Evolutionary conservation across 2,888 invertebrate genomes (phyloP).

Genomic region (Apomyelois bistriatella): DNA sequence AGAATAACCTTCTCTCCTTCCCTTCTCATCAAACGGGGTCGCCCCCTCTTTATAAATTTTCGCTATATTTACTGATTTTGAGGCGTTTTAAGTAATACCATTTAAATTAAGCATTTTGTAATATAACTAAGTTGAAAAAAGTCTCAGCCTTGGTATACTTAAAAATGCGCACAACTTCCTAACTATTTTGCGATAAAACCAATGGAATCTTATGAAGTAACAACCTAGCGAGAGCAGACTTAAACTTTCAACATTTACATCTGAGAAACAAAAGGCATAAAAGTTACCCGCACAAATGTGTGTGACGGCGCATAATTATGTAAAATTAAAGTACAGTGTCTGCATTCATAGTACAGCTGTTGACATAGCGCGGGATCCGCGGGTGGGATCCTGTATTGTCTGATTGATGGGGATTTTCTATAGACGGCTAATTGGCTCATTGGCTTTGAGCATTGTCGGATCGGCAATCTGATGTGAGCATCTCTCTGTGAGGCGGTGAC

Average conservation of each 20-base stretch:
- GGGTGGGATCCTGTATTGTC: constrained; percentile 31
- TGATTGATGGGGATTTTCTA: constrained; percentile 25
- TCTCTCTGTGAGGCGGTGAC: neutral
- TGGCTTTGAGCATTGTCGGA: constrained; percentile 9
- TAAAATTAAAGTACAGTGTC: neutral
- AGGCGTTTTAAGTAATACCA: no score
- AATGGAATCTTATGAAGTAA: neutral
- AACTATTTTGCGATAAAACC: neutral
- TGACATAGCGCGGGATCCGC: constrained; percentile 13
- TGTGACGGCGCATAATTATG: constrained; percentile 63
- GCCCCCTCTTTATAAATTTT: no score
- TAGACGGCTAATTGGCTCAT: constrained; percentile 35
- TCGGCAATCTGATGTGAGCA: constrained; percentile 1
- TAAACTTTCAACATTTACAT: constrained; percentile 2
- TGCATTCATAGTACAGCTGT: neutral
- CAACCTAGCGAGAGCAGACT: neutral
- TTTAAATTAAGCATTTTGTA: no score
- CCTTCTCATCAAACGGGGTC: no score
- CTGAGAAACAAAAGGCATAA: neutral
- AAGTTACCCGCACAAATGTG: constrained; percentile 20
- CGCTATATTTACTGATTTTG: no score
- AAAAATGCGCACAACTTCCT: no score
- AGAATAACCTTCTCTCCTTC: no score
- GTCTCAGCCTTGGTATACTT: no score
- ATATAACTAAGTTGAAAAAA: no score